phyloP scores from a whole-genome alignment of 1,140 invertebrate species.

The Neomicropteryx cornuta region DNA sequence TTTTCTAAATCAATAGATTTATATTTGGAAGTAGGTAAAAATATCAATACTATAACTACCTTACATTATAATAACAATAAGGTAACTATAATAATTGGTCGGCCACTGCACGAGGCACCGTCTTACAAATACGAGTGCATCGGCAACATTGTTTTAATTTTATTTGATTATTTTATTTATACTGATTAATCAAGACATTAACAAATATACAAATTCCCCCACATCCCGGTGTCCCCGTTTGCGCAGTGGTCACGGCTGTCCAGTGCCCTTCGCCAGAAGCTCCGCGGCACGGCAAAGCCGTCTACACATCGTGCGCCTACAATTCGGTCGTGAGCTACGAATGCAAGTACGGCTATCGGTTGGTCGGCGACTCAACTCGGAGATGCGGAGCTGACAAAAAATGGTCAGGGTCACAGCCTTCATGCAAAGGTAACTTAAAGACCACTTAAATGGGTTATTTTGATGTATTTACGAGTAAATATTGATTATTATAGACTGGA shows the following conservation, averaged over 20 bases:
- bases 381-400: constrained; percentile 82
- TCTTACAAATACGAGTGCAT: too few species aligned
- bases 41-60: too few species aligned
- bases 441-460: constrained; percentile 26
- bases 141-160: too few species aligned
- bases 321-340: constrained; percentile 89
- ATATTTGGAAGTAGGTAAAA: too few species aligned
- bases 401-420: constrained; percentile 80
- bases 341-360: constrained; percentile 82
- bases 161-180: too few species aligned
- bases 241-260: constrained; percentile 78
- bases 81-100: too few species aligned
- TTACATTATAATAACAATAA: too few species aligned
- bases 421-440: constrained; percentile 67
- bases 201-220: constrained; percentile 1
- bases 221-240: too few species aligned
- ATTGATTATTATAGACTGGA: not conserved
- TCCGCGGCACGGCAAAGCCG: constrained; percentile 81
- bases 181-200: constrained; percentile 5
- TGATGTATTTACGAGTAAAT: not conserved
- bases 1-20: too few species aligned
- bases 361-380: constrained; percentile 78
- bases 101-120: too few species aligned
- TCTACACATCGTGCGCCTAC: constrained; percentile 87
- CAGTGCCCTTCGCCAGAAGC: constrained; percentile 79